A percentile compares a stretch with the other conserved stretches of the same genome.
Evolutionary conservation across 2,888 invertebrate genomes (phyloP).

Genomic region (Tiliacea aurago): DNA sequence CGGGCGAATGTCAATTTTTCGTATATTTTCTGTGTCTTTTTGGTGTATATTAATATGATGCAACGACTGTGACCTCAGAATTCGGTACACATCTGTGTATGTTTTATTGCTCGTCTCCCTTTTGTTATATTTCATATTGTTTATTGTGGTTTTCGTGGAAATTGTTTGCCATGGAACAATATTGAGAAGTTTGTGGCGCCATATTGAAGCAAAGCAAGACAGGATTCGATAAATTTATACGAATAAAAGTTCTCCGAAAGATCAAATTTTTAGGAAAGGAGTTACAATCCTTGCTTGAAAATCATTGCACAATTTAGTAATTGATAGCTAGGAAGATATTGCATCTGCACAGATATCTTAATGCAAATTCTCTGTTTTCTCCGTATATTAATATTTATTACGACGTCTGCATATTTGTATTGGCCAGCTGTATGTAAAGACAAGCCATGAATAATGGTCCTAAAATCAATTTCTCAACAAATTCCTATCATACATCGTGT

Average conservation of each 20-base stretch:
- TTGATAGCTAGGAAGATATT: slow-evolving; percentile 4
- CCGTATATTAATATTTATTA: slow-evolving; percentile 39
- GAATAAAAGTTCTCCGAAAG: neutral
- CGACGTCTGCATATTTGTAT: slow-evolving; percentile 23
- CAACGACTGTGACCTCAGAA: slow-evolving; percentile 77
- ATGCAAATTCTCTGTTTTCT: slow-evolving; percentile 26
- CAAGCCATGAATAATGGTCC: slow-evolving; percentile 55
- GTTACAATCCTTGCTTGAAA: neutral
- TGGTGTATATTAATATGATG: slow-evolving; percentile 77
- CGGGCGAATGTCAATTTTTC: slow-evolving; percentile 80
- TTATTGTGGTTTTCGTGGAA: slow-evolving; percentile 38
- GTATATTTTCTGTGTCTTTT: slow-evolving; percentile 74
- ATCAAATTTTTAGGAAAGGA: neutral
- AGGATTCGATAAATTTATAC: neutral
- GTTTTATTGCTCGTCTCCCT: slow-evolving; percentile 74
- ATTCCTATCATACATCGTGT: slow-evolving; percentile 67
- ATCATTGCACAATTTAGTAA: slow-evolving; percentile 13
- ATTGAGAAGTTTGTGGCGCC: slow-evolving; percentile 10
- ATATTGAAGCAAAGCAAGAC: slow-evolving; percentile 25
- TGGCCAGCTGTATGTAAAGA: slow-evolving; percentile 52
- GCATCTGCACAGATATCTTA: slow-evolving; percentile 7
- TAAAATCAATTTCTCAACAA: slow-evolving; percentile 64
- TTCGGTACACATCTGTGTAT: slow-evolving; percentile 82
- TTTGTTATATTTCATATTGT: slow-evolving; percentile 58
- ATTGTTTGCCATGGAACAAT: slow-evolving; percentile 16